A percentile compares a stretch with the other conserved stretches of the same genome.
Conservation (phyloP, 2,888 invertebrate species). For the Orgyia antiqua region DNA sequence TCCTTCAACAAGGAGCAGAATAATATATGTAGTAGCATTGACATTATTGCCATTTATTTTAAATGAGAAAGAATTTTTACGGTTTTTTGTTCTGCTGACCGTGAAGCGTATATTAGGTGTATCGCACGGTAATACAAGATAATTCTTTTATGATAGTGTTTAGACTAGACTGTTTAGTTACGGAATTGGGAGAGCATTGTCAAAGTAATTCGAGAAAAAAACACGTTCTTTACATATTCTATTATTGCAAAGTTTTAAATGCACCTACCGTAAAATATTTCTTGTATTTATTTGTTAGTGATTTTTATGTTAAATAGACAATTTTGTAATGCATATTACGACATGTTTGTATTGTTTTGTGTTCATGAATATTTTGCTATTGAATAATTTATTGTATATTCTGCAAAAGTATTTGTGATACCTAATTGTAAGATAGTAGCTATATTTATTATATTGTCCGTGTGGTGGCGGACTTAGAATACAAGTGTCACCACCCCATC, state of each 20-base stretch:
- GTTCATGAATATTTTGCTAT: no score
- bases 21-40: no score
- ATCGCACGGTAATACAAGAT: slow-evolving; percentile 10
- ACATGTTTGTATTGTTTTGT: no score
- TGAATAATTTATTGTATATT: no score
- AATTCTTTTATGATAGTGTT: slow-evolving; percentile 8
- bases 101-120: neutral
- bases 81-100: neutral
- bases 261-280: slow-evolving; percentile 1
- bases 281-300: slow-evolving; percentile 3
- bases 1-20: no score
- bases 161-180: slow-evolving; percentile 6
- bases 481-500: no score
- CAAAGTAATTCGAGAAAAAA: slow-evolving; percentile 2
- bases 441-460: no score
- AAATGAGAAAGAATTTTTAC: neutral
- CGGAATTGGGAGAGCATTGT: slow-evolving; percentile 8
- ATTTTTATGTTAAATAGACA: slow-evolving; percentile 4
- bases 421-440: no score
- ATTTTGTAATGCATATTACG: neutral
- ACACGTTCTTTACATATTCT: neutral
- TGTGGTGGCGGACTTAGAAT: no score
- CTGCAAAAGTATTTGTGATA: no score
- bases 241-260: slow-evolving; percentile 1
- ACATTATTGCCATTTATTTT: no score